Evolutionary conservation across 2,797 vertebrate species (phyloP).

Genomic region (Ptychadena robeensis): DNA sequence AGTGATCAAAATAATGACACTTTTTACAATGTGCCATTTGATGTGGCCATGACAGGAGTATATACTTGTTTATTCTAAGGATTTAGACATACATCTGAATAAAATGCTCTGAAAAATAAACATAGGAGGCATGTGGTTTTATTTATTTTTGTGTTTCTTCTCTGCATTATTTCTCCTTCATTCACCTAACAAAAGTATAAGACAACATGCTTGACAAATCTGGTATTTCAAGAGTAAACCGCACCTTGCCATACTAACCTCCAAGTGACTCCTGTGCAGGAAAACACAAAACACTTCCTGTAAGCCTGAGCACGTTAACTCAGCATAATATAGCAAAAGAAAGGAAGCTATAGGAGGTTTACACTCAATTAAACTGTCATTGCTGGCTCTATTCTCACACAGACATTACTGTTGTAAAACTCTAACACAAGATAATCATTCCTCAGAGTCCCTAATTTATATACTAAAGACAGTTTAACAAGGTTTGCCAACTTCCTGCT

Average conservation of each 20-base stretch:
- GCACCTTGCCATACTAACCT: constrained; percentile 43
- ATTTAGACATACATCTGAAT: too few relatives aligned
- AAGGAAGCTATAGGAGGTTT: constrained; percentile 39
- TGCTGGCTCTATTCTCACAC: neutral
- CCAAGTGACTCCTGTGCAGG: constrained; percentile 44
- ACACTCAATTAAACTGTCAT: constrained; percentile 30
- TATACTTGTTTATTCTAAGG: too few relatives aligned
- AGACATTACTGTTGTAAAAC: neutral
- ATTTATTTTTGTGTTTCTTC: neutral
- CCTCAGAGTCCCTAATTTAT: too few relatives aligned
- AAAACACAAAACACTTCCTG: constrained; percentile 50
- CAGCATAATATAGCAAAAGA: constrained; percentile 35
- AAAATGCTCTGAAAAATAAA: too few relatives aligned
- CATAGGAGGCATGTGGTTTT: neutral
- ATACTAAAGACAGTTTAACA: too few relatives aligned
- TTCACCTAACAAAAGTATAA: neutral
- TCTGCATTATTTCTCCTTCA: neutral
- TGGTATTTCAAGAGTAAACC: constrained; percentile 17
- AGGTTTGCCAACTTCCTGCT: too few relatives aligned
- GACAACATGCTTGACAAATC: neutral
- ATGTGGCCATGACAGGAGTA: too few relatives aligned
- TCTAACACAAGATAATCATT: constrained; percentile 1
- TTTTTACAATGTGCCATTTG: too few relatives aligned
- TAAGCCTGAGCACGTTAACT: constrained; percentile 20
- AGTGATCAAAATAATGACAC: too few relatives aligned